A percentile compares a stretch with the other conserved stretches of the same genome.
These are phyloP conservation scores for Clarias platycephalus DNA, from an alignment of 2,797 vertebrate genomes.

Conservation along the genomic window DNA sequence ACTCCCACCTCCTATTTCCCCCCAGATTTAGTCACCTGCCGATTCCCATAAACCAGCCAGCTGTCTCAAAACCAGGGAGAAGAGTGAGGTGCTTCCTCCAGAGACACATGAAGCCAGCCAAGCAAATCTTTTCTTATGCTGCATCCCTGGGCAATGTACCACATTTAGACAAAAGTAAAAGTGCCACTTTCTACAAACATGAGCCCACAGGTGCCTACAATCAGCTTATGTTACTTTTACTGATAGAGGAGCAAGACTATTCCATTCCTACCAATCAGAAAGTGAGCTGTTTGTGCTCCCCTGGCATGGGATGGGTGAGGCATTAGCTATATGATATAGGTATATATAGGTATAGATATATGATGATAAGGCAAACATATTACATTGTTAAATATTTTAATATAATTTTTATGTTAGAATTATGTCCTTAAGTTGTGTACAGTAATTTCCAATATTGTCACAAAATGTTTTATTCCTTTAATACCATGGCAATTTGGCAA, in stretches of 20 bases:
- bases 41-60: neutral
- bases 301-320: neutral
- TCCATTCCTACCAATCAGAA: neutral
- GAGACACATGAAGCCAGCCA: neutral
- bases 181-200: neutral
- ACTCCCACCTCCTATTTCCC: neutral
- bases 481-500: neutral
- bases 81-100: neutral
- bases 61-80: neutral
- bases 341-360: too few relatives aligned
- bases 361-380: neutral
- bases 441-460: neutral
- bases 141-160: neutral
- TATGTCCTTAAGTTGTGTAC: neutral
- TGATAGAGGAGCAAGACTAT: neutral
- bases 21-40: neutral
- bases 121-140: neutral
- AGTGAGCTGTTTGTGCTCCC: neutral
- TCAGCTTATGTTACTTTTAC: neutral
- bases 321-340: too few relatives aligned
- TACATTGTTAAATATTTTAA: neutral
- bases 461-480: neutral
- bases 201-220: neutral
- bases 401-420: neutral
- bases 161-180: neutral